Base-by-base conservation (phyloP, 1,140 invertebrate genomes). In the Drosophila auraria region DNA sequence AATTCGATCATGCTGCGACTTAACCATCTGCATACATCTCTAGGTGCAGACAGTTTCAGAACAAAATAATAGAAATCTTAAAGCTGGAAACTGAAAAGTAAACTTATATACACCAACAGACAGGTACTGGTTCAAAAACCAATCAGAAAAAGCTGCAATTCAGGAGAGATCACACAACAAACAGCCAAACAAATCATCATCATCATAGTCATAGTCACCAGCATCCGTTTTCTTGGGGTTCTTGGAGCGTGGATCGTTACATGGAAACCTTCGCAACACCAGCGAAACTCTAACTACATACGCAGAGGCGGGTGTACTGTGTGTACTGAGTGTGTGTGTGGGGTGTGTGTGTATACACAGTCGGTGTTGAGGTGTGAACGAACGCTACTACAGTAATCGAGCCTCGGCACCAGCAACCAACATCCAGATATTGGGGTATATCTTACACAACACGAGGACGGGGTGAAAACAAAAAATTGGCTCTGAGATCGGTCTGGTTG, bases 251-350 rank as follows among this genome's bases (percentile, higher is more conserved):
- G 70, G 71, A 42, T 62, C 62, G 69, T 64, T 57, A 77, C 50
- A 57, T 36, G 65, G 60, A 62, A 68, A 76, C 62, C 54, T 62
- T 80, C 80, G 84, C 84, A 87, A 87, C 73, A 87, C 64, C 59
- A 89, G 83, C 84, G 81, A 83, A 75, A 64, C 62, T 76, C 77
- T 78, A 83, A 62, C 83, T 87, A 83, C 77, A 38, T 63, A 76
- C 60, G 51, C 56, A 59, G 54, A 75, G 53, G 69, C 50, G n/a
- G 60, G 40, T 38, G 71, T 57, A 54, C 30, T 63, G 56, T 70
- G 30, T 61, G 54, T 68, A 53, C 23, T 42, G 53, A 71, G 58
- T 63, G 47, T 58, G 47, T 58, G 38, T 65, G 40, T 63, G 15
- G 58, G 58, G 25, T 49, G 47, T 54, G 8, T 49, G 44, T 66